Evolutionary conservation across 1,140 invertebrate genomes (phyloP), one percentile per base, ranked within the genome.

Genomic region (Theocolax elegans): DNA sequence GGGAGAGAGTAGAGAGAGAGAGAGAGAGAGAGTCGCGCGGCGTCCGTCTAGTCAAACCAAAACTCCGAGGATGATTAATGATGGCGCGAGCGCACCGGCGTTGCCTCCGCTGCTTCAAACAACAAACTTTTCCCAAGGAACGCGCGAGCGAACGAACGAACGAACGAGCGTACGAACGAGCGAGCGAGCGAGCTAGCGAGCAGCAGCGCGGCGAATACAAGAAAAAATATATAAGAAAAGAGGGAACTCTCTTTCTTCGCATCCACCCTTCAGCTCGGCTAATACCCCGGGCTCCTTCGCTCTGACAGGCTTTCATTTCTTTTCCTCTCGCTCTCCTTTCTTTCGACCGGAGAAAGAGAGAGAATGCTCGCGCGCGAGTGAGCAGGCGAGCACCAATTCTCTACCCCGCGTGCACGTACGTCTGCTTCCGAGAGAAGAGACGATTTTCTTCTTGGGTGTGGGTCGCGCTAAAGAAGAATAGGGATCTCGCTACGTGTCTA

Each of bases 51-150:
- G 87, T 89, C 87, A 88, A 87, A 88, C 88, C 85, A 87, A 89
- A 88, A 88, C 87, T 87, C 86, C 64, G 38, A 83, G 83, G 86
- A 88, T 89, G 87, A 89, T 89, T 89, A 89, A 89, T 89, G 88
- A 86, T 88, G 82, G 83, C 84, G 85, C 82, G 82, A 77, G 77
- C 74, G 40, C 25, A 21, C 23, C 38, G 42, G 54, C 21, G 29
- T 21, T 23, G 66, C 56, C 42, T 19, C 23, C 80, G 83, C 86
- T 86, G 87, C 87, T 88, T 87, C 88, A 88, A 88, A 88, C 88
- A 89, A 88, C 87, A 88, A 89, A 88, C 86, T 89, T 89, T 89
- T 88, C 87, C 87, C 87, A 88, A 86, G 81, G 81, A 85, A 85
- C 81, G 82, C 72, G 44, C 21, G 31, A 35, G 38, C n/a, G 53